phyloP scores from a whole-genome alignment of 2,888 invertebrate species.

The Ferrisia virgata region DNA sequence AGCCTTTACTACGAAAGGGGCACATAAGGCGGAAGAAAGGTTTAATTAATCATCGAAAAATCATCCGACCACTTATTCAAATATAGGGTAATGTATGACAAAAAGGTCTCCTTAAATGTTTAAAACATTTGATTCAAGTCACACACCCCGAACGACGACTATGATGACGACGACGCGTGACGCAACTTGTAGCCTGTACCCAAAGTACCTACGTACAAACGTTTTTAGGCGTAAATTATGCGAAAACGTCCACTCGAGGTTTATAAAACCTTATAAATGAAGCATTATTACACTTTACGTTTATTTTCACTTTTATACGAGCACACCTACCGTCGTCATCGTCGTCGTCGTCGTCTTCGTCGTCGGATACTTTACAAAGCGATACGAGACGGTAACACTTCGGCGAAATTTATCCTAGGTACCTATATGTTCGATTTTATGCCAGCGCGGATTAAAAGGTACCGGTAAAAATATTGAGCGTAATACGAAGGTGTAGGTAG shows the following conservation, averaged over 20 bases:
- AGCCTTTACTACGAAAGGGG: neutral
- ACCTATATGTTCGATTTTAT: neutral
- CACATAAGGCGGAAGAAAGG: neutral
- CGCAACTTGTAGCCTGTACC: neutral
- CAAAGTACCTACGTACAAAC: too few relatives aligned
- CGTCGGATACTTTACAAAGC: neutral
- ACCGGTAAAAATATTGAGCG: constrained; percentile 2
- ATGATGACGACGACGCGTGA: too few relatives aligned
- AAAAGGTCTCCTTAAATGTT: neutral
- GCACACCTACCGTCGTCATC: too few relatives aligned
- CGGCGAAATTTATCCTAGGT: neutral
- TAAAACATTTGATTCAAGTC: constrained; percentile 5
- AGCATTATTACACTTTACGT: neutral
- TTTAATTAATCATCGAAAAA: constrained; percentile 14
- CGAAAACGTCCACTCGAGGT: constrained; percentile 14
- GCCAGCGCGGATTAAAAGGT: neutral
- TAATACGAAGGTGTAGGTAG: neutral
- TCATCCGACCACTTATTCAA: neutral
- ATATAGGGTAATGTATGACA: neutral
- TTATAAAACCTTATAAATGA: constrained; percentile 17
- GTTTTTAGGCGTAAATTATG: constrained; percentile 9
- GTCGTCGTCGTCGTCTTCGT: neutral
- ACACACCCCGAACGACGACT: neutral
- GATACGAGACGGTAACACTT: neutral
- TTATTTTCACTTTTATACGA: neutral